Percentiles rank a stretch among this genome's conserved stretches.
These are phyloP conservation scores for Darevskia mixta DNA, from an alignment of 2,797 vertebrate species.

Conservation along the genomic window DNA sequence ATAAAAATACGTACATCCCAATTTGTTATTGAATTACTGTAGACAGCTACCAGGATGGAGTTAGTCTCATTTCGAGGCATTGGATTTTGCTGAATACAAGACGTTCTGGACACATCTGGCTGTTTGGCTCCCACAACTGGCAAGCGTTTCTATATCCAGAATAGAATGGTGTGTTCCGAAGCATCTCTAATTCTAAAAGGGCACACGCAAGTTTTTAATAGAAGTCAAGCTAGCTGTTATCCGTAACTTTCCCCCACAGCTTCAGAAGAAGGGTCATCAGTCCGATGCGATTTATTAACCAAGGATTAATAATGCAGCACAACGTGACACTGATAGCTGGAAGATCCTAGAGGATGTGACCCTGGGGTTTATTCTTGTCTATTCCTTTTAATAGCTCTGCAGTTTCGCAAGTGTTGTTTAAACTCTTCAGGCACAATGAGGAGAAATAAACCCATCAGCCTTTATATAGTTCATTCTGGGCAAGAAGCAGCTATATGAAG, in stretches of 20 bases:
- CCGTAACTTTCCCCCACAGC: constrained; percentile 24
- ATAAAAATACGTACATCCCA: not conserved
- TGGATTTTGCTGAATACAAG: not conserved
- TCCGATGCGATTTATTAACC: constrained; percentile 8
- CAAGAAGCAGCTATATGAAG: constrained; percentile 35
- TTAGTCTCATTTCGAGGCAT: not conserved
- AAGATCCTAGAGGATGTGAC: not conserved
- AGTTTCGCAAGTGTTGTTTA: constrained; percentile 4
- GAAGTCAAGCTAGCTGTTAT: not conserved
- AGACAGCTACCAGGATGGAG: not conserved
- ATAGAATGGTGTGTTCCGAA: constrained; percentile 75
- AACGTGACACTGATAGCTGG: not conserved
- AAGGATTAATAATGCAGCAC: constrained; percentile 42
- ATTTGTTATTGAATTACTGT: not conserved
- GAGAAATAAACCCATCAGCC: constrained; percentile 62
- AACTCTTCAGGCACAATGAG: constrained; percentile 5
- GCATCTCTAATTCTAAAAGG: constrained; percentile 51
- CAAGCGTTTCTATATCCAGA: constrained; percentile 75
- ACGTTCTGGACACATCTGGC: not conserved
- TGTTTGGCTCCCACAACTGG: constrained; percentile 74
- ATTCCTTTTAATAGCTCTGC: not conserved
- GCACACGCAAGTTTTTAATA: not conserved
- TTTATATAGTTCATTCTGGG: constrained; percentile 56
- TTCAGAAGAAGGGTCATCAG: constrained; percentile 40
- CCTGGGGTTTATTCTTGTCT: not conserved